These are phyloP conservation scores for Augochlora pura DNA, from an alignment of 1,140 invertebrate genomes.

Conservation along the genomic window DNA sequence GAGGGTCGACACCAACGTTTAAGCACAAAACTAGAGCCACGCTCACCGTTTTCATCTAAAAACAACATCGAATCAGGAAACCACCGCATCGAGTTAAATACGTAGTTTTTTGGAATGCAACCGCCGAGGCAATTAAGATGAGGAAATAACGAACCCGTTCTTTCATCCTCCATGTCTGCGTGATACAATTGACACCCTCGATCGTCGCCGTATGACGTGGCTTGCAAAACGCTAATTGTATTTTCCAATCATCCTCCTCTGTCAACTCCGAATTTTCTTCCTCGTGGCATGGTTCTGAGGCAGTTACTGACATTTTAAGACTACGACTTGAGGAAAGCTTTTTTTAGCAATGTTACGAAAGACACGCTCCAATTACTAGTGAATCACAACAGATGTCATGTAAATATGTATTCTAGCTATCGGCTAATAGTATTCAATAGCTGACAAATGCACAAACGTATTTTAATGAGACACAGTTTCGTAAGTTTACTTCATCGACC, in stretches of 20 bases:
- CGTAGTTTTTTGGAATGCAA: not conserved
- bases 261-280: constrained; percentile 51
- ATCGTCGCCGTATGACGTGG: constrained; percentile 89
- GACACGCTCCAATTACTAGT: constrained; percentile 2
- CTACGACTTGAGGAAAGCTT: constrained; percentile 9
- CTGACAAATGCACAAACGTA: constrained; percentile 10
- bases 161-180: constrained; percentile 94
- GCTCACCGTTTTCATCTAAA: constrained; percentile 99
- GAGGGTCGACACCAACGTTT: constrained; percentile 99
- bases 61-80: constrained; percentile 52
- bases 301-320: constrained; percentile 65
- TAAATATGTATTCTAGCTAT: not conserved
- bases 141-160: constrained; percentile 86
- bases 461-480: constrained; percentile 36
- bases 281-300: constrained; percentile 68
- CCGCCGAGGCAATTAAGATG: not conserved
- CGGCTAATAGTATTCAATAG: constrained; percentile 32
- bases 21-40: constrained; percentile 98
- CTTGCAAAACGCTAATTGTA: constrained; percentile 85
- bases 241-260: constrained; percentile 81
- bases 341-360: not conserved
- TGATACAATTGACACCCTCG: constrained; percentile 86
- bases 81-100: not conserved
- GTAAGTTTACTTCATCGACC: constrained; percentile 51
- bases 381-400: constrained; percentile 1